Base-by-base conservation (phyloP, 2,888 invertebrate genomes). In the Cerastis leucographa region DNA sequence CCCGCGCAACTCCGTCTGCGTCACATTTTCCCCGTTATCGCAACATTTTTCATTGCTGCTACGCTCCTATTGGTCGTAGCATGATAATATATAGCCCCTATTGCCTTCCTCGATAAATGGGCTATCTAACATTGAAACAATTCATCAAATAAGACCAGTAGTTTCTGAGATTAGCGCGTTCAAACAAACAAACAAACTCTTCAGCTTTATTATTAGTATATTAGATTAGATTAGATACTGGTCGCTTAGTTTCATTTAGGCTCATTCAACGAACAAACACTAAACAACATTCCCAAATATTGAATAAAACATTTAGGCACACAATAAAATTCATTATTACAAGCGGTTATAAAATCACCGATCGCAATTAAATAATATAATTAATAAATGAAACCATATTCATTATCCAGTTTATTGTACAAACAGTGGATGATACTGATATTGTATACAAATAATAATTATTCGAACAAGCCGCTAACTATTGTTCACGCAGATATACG, bases 361-460 rank as follows among this genome's bases (percentile, higher is more conserved):
- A 44, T n/a, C 19, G 51, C 46, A 66, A 35, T 78, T n/a, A n/a
- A n/a, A n/a, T n/a, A 56, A 80, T 71, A 62, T 71, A 42, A 80
- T 80, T 78, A 71, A 77, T 69, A 71, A 71, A 66, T 71, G 51
- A 66, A 80, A 78, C 61, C 49, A 44, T 49, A 54, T 66, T 35
- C 66, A 71, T 56, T 67, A 78, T 35, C n/a, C 54, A 49, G 71
- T 71, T 40, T 65, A 42, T 71, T 49, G 54, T 66, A 35, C 35
- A 83, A 80, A 78, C 25, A 61, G 12, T 54, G 51, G 40, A 11
- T 40, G n/a, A 35, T 83, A 69, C 77, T 82, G 69, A 54, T 79
- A 76, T 59, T 69, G 49, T 56, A 78, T 44, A 66, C 71, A 71
- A 83, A 71, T 71, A 71, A 35, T n/a, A 78, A 71, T 83, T 9